phyloP scores from a whole-genome alignment of 2,888 invertebrate species.

The Drosophila histrio region DNA sequence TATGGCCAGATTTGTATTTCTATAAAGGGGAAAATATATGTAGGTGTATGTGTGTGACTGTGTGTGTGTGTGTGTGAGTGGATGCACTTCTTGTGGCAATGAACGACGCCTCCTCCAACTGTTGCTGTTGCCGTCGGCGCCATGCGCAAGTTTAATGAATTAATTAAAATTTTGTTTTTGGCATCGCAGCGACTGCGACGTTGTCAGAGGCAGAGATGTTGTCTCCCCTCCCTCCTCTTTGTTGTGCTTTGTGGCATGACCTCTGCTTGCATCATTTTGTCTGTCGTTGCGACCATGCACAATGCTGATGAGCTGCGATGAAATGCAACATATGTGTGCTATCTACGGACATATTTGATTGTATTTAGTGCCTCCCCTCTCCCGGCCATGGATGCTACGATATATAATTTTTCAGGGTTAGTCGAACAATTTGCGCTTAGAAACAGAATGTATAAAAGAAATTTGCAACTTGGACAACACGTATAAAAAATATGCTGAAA shows the following conservation, averaged over 20 bases:
- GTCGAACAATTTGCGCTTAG: conserved; percentile 8
- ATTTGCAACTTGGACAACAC: not conserved
- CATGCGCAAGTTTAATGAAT: conserved; percentile 72
- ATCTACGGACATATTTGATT: conserved; percentile 42
- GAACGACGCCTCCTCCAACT: conserved; percentile 31
- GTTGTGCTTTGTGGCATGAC: conserved; percentile 54
- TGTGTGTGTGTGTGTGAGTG: conserved; percentile 5
- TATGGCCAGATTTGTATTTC: conserved; percentile 22
- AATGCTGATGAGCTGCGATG: conserved; percentile 45
- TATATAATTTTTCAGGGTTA: conserved; percentile 42
- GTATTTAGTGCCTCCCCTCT: not conserved
- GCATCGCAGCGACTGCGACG: conserved; percentile 20
- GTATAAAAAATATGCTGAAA: not conserved
- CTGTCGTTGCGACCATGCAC: conserved; percentile 34
- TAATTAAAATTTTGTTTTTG: conserved; percentile 67
- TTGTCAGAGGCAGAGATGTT: conserved; percentile 7
- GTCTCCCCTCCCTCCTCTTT: not conserved
- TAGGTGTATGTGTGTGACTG: not conserved
- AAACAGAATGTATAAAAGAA: not conserved
- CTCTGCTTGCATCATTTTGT: conserved; percentile 58
- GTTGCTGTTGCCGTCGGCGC: conserved; percentile 37
- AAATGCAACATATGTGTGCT: conserved; percentile 32
- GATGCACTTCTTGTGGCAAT: conserved; percentile 41
- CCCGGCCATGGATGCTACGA: conserved; percentile 19
- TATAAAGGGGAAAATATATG: conserved; percentile 10